phyloP scores from a whole-genome alignment of 2,888 invertebrate genomes.

The Drosophila mulleri region DNA sequence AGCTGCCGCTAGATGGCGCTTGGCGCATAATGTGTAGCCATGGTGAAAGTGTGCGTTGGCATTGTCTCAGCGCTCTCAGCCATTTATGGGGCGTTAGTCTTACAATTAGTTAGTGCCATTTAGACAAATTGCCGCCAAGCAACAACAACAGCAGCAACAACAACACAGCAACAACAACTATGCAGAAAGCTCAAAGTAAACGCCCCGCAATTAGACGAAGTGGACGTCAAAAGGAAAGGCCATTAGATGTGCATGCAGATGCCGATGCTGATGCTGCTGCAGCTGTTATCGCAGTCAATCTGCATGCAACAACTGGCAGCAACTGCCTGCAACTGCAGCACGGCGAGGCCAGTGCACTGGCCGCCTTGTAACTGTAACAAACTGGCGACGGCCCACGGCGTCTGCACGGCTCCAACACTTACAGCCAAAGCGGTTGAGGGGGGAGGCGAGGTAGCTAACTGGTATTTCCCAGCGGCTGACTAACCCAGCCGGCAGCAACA shows the following conservation, averaged over 20 bases:
- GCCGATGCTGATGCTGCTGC: constrained; percentile 20
- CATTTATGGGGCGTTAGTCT: constrained; percentile 78
- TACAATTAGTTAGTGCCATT: constrained; percentile 77
- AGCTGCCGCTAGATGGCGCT: constrained; percentile 30
- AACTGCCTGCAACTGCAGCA: constrained; percentile 54
- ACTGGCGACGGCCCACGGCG: constrained; percentile 76
- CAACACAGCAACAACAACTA: constrained; percentile 19
- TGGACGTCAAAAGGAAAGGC: constrained; percentile 75
- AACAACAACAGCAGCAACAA: constrained; percentile 23
- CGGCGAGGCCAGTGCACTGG: constrained; percentile 55
- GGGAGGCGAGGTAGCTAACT: constrained; percentile 42
- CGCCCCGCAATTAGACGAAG: constrained; percentile 61
- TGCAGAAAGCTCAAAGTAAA: constrained; percentile 45
- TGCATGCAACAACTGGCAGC: constrained; percentile 21
- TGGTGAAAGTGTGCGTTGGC: constrained; percentile 62
- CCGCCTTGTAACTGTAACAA: constrained; percentile 71
- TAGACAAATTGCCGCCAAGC: constrained; percentile 71
- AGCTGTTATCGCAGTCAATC: constrained; percentile 25
- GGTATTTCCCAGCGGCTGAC: constrained; percentile 81
- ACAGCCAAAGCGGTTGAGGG: constrained; percentile 12
- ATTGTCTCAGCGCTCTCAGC: constrained; percentile 57
- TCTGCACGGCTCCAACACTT: constrained; percentile 72
- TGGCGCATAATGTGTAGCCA: constrained; percentile 22
- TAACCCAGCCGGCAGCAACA: constrained; percentile 63
- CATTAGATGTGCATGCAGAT: constrained; percentile 69